Base-by-base conservation (phyloP, 1,140 invertebrate species). In the Euwallacea fornicatus region DNA sequence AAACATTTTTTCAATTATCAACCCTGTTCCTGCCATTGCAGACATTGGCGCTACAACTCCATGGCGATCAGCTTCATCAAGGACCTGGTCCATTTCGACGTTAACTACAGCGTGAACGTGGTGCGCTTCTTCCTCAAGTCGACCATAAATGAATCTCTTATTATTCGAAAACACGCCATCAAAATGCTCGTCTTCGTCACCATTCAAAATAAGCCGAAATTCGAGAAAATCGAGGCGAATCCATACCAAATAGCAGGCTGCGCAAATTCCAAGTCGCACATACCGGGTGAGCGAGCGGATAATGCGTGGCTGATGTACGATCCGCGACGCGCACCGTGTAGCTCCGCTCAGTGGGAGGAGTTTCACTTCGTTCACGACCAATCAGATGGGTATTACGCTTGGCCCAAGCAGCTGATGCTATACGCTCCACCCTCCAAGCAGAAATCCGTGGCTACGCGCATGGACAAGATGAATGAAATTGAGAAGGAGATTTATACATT, bases 31-130 rank as follows among this genome's bases (percentile, higher is more conserved):
- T 33, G 21, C 21, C 21, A 33, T 83, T 82, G 42, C 76, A 90
- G 89, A 21, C 91, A 94, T 80, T 95, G 94, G 94, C 84, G 92
- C 16, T 90, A 92, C 76, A 85, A 90, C 63, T 85, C 90, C 58
- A 87, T 96, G 79, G 88, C 88, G 16, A 86, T 93, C 76, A 86
- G 87, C 54, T 87, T 96, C 78, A 83, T 97, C 7, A 84, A 85
- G 8, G 81, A 88, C 50, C 83, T 95, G 42, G 84, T 93, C 2
- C 88, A 94, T 74, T 83, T 88, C 7, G 90, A 95, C 78, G 84
- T 90, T 7, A 81, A 82, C 6, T 89, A 90, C 77, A 87, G 90
- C 0, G 72, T 85, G 0, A 78, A 83, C 21, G 85, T 89, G 0
- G 88, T 95, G 6, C 81, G 85, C n/a, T 86, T 90, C 44, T 89